phyloP scores from a whole-genome alignment of 2,113 vertebrate species.

The Ceratotherium simum region DNA sequence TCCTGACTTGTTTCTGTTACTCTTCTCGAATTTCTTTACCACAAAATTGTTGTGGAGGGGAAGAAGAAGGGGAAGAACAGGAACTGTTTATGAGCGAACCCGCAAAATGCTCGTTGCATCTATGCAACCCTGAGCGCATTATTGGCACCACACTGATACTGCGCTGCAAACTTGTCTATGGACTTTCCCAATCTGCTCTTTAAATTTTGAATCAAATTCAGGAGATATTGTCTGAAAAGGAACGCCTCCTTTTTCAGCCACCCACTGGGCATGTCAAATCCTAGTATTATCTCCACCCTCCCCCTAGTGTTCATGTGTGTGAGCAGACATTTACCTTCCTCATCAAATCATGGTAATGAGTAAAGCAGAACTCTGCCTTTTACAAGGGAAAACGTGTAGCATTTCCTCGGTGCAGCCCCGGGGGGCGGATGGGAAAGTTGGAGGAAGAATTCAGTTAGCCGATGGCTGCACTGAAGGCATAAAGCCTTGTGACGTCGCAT shows the following conservation, averaged over 20 bases:
- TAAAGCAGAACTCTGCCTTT: background rate
- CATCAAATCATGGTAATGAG: background rate
- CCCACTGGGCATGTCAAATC: rapidly evolving
- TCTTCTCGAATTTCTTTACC: background rate
- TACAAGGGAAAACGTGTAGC: background rate
- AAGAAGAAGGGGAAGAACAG: background rate
- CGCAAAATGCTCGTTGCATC: background rate
- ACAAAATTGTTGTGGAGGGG: background rate
- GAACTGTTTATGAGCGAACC: background rate
- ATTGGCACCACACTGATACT: rapidly evolving
- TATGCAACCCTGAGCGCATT: background rate
- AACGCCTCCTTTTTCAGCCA: background rate
- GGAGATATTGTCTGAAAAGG: background rate
- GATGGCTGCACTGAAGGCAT: background rate
- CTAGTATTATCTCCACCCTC: background rate
- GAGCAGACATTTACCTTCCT: background rate
- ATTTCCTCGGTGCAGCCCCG: rapidly evolving
- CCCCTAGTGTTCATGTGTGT: rapidly evolving
- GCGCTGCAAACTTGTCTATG: too few relatives aligned
- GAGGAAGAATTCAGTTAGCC: rapidly evolving
- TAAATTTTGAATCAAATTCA: background rate
- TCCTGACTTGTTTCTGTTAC: background rate
- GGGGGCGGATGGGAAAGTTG: rapidly evolving
- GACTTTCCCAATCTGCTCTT: background rate
- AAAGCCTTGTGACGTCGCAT: slow-evolving; percentile 23